Evolutionary conservation across 2,797 vertebrate species (phyloP).

Genomic region (Aphelocoma californica): DNA sequence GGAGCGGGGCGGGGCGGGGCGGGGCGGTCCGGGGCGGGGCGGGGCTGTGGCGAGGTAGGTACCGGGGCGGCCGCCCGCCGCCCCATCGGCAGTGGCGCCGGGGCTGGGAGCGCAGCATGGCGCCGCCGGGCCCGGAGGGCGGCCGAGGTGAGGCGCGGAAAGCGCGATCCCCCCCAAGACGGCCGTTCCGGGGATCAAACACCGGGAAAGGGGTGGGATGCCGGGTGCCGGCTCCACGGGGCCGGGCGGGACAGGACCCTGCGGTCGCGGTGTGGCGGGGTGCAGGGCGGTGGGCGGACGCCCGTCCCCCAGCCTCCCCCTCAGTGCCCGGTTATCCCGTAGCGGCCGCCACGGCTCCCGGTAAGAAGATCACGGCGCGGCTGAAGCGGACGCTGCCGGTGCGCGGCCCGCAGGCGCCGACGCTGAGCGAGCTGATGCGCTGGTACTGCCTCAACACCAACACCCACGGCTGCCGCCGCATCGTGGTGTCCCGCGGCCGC

Average conservation of each 20-base stretch:
- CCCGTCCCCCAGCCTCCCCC: neutral
- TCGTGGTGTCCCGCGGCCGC: conserved; percentile 80
- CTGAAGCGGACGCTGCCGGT: conserved; percentile 72
- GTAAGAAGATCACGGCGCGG: conserved; percentile 40
- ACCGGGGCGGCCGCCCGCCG: neutral
- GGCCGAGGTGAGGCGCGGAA: neutral
- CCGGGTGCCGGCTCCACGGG: neutral
- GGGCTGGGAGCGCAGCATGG: neutral
- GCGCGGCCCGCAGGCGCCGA: conserved; percentile 78
- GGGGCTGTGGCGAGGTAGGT: neutral
- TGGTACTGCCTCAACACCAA: conserved; percentile 84
- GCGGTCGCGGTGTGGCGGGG: no score
- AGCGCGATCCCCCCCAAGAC: neutral
- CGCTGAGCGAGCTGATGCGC: conserved; percentile 76
- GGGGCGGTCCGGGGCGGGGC: neutral
- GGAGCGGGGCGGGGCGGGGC: neutral
- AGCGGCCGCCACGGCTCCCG: conserved; percentile 3
- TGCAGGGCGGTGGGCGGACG: neutral
- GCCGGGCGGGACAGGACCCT: neutral
- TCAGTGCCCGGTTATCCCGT: neutral
- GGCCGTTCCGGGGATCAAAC: neutral
- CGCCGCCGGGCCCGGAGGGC: neutral
- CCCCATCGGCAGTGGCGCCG: neutral
- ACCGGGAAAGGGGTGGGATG: neutral
- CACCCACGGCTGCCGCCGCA: conserved; percentile 82